Evolutionary conservation across 2,113 vertebrate genomes (phyloP), one percentile per base, ranked within the genome.

Genomic region (Corvus hawaiiensis): DNA sequence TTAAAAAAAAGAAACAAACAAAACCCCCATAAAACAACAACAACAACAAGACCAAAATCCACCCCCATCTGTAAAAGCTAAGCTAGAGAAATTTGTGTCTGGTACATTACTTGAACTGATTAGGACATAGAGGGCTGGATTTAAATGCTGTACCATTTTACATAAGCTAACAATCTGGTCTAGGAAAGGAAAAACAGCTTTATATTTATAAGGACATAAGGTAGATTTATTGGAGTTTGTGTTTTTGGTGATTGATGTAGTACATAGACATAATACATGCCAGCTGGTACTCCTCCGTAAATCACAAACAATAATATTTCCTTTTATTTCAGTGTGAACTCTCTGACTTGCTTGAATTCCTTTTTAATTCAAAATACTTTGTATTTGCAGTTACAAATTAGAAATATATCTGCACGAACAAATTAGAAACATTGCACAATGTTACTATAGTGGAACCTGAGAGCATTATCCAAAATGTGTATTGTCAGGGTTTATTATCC

Each of bases 161-260:
- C 19, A 66, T 89, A 87, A 94, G 85, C 85, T 93, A 74, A 41
- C 72, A 96, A 37, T 86, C 85, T 93, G 78, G 39, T 55, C 63
- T 54, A 91, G 63, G 59, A 81, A 69, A 73, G 64, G 68, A 77
- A 91, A 94, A 94, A 26, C 72, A 89, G 94, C 84, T 94, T 94
- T 90, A 51, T 93, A 66, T 95, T 94, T 87, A 17, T 56, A 63
- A 67, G 82, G 64, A 88, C 82, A 83, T 91, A 81, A 94, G 94
- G 92, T 75, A 90, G 92, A 81, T 83, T 96, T 96, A 85, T 93
- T 81, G 30, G 48, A 72, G 64, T 94, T 94, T 67, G 35, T 89
- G 71, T 93, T 95, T 89, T 61, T 86, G 56, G 35, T 96, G 96
- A 95, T 92, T 81, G 87, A 95, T 96, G 79, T 63, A 59, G 55